Percentiles rank a stretch among this genome's conserved stretches.
These are phyloP conservation scores for Chionis minor DNA, from an alignment of 2,113 vertebrate species.

Conservation along the genomic window DNA sequence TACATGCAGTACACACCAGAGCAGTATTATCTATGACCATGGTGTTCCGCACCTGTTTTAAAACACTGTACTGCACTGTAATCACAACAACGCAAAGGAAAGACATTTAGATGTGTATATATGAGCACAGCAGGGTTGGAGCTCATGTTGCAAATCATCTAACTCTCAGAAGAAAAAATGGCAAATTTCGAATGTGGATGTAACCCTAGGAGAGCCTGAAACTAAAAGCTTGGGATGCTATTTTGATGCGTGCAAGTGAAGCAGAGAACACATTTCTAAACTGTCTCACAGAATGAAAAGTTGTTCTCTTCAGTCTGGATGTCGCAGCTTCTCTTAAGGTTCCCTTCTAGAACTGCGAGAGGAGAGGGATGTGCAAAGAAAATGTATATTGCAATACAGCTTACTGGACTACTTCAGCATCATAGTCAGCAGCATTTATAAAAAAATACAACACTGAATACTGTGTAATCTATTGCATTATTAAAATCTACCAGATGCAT, in stretches of 20 bases:
- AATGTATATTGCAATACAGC: background rate
- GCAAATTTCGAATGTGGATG: background rate
- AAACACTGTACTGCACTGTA: background rate
- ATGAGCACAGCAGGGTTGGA: background rate
- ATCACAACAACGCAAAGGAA: background rate
- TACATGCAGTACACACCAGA: background rate
- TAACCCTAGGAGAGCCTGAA: background rate
- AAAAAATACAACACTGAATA: conserved; percentile 37
- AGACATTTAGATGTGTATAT: background rate
- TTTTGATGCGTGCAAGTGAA: background rate
- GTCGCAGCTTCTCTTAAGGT: background rate
- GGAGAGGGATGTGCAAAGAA: background rate
- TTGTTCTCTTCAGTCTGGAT: background rate
- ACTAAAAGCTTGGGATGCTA: background rate
- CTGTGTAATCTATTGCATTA: conserved; percentile 23
- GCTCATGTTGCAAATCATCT: background rate
- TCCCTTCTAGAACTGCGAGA: background rate
- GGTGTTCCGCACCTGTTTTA: background rate
- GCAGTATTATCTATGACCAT: background rate
- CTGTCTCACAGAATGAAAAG: background rate
- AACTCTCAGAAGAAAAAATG: background rate
- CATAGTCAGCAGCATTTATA: conserved; percentile 17
- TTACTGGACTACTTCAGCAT: background rate
- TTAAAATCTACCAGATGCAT: conserved; percentile 42
- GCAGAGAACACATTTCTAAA: background rate